phyloP scores from a whole-genome alignment of 2,797 vertebrate genomes.

The Poeciliopsis gracilis region DNA sequence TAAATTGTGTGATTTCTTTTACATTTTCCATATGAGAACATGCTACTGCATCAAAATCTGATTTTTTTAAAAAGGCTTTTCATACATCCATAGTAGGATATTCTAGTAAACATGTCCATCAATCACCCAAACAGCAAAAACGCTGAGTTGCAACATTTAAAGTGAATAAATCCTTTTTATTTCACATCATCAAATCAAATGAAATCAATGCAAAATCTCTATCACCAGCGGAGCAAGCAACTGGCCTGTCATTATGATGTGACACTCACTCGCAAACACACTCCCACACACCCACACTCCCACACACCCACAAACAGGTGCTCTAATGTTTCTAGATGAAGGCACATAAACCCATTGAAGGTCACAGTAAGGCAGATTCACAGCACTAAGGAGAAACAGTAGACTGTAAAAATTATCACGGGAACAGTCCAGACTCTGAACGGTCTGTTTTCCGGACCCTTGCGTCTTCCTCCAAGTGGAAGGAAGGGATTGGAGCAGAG shows the following conservation, averaged over 20 bases:
- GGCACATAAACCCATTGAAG: constrained; percentile 84
- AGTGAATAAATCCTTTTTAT: constrained; percentile 76
- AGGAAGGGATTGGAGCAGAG: constrained; percentile 30
- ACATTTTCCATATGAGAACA: neutral
- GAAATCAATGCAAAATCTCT: constrained; percentile 66
- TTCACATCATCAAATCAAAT: constrained; percentile 75
- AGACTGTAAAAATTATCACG: constrained; percentile 64
- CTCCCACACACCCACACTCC: constrained; percentile 26
- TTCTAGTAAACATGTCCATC: neutral
- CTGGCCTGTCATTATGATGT: constrained; percentile 69
- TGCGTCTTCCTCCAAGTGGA: constrained; percentile 38
- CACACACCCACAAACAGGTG: constrained; percentile 57
- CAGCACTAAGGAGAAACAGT: constrained; percentile 78
- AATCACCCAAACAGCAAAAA: constrained; percentile 3
- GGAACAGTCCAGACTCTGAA: constrained; percentile 52
- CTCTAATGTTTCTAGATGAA: constrained; percentile 83
- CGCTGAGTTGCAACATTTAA: constrained; percentile 20
- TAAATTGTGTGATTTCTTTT: neutral
- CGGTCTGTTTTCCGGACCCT: constrained; percentile 42
- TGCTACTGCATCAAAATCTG: neutral
- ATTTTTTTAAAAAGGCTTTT: neutral
- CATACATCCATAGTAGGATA: neutral
- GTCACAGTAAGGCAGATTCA: constrained; percentile 86
- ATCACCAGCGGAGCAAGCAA: constrained; percentile 72
- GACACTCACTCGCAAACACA: constrained; percentile 23